Evolutionary conservation across 2,797 vertebrate genomes (phyloP).

Genomic region (Melanotaenia nigrans): DNA sequence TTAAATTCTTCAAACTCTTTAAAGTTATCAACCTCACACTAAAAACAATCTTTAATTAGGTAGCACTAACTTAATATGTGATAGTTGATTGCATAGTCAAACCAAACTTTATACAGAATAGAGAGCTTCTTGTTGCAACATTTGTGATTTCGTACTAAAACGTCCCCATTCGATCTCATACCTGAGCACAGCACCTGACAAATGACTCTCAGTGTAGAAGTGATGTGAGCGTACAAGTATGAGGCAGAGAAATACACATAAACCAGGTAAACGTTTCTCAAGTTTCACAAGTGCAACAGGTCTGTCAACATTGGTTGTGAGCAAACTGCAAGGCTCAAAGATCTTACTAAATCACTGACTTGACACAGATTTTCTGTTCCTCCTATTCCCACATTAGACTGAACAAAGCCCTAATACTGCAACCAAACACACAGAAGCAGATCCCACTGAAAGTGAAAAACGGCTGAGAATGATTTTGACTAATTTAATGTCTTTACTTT

Average conservation of each 20-base stretch:
- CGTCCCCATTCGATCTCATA: conserved; percentile 35
- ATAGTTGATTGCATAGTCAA: conserved; percentile 8
- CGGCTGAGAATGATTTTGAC: not conserved
- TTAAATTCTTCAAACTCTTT: not conserved
- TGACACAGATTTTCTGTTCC: conserved; percentile 4
- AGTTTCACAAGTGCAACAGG: conserved; percentile 57
- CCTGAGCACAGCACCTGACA: not conserved
- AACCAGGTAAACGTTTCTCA: conserved; percentile 8
- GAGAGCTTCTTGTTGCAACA: conserved; percentile 3
- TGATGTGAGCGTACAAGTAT: not conserved
- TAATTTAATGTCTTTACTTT: not conserved
- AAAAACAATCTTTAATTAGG: conserved; percentile 12
- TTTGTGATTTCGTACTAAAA: not conserved
- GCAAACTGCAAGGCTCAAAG: not conserved
- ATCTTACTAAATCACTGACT: conserved; percentile 5
- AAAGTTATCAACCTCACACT: not conserved
- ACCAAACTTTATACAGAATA: conserved; percentile 33
- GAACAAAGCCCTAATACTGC: not conserved
- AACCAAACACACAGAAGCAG: conserved; percentile 13
- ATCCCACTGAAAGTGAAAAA: not conserved
- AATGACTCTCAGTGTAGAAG: conserved; percentile 1
- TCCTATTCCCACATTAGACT: conserved; percentile 31
- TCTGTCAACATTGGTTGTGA: conserved; percentile 49
- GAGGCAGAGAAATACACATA: not conserved
- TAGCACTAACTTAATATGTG: not conserved